These are phyloP conservation scores for Melieria crassipennis DNA, from an alignment of 2,888 invertebrate species.

Conservation along the genomic window DNA sequence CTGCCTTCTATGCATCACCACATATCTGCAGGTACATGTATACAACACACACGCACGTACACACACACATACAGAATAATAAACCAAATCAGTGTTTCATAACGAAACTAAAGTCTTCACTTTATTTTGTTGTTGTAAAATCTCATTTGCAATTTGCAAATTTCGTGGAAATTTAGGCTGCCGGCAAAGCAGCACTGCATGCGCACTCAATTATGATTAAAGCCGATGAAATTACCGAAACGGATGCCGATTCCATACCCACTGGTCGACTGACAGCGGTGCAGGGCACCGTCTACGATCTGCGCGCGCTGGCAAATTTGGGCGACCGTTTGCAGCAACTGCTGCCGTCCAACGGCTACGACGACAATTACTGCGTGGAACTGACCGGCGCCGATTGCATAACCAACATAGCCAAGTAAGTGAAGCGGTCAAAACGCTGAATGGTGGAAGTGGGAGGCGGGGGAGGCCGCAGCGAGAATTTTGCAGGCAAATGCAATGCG, in stretches of 20 bases:
- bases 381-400: constrained; percentile 49
- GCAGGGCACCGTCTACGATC: constrained; percentile 77
- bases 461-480: not conserved
- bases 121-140: no score
- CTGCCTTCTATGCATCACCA: no score
- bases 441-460: no score
- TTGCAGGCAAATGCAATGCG: not conserved
- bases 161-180: constrained; percentile 63
- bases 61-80: no score
- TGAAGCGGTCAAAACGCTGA: constrained; percentile 6
- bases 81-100: no score
- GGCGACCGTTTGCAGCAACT: constrained; percentile 74
- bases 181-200: constrained; percentile 72
- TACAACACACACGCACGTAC: no score
- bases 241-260: constrained; percentile 76
- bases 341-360: constrained; percentile 79
- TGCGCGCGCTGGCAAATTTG: constrained; percentile 74
- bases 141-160: no score
- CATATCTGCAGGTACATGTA: no score
- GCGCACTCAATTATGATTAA: constrained; percentile 79
- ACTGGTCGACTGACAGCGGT: constrained; percentile 78
- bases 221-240: constrained; percentile 79
- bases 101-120: no score
- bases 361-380: constrained; percentile 81
- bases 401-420: constrained; percentile 73